Evolutionary conservation across 1,140 invertebrate genomes (phyloP).

Genomic region (Neodiprion fabricii): DNA sequence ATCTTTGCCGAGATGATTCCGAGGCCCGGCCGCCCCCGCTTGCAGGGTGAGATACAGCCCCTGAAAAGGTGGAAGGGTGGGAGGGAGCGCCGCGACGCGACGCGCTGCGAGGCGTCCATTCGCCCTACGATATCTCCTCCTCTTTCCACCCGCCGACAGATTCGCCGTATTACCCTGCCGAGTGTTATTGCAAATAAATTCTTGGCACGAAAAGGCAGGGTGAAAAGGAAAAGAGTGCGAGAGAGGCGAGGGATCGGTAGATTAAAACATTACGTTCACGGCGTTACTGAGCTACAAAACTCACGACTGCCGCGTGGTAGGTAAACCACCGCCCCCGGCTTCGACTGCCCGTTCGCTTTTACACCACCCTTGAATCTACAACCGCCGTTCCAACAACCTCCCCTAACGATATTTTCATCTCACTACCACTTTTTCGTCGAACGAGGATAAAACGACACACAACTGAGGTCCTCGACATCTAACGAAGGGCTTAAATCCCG

Average conservation of each 20-base stretch:
- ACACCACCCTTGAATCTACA: background rate
- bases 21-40: background rate
- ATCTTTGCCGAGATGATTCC: background rate
- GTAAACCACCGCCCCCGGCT: background rate
- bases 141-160: background rate
- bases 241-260: background rate
- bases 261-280: constrained; percentile 3
- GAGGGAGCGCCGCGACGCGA: background rate
- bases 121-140: background rate
- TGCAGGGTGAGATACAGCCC: background rate
- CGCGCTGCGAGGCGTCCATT: no score
- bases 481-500: no score
- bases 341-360: background rate
- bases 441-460: no score
- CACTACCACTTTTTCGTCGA: background rate
- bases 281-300: constrained; percentile 2
- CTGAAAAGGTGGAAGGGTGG: background rate
- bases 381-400: background rate
- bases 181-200: constrained; percentile 6
- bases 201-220: background rate
- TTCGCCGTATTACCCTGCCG: constrained; percentile 3
- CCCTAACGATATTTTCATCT: background rate
- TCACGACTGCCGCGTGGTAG: background rate
- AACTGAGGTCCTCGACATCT: no score
- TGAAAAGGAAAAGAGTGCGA: background rate